Conservation (phyloP, 92 coral and sea anemone species). For the Epizoanthus ramosus region DNA sequence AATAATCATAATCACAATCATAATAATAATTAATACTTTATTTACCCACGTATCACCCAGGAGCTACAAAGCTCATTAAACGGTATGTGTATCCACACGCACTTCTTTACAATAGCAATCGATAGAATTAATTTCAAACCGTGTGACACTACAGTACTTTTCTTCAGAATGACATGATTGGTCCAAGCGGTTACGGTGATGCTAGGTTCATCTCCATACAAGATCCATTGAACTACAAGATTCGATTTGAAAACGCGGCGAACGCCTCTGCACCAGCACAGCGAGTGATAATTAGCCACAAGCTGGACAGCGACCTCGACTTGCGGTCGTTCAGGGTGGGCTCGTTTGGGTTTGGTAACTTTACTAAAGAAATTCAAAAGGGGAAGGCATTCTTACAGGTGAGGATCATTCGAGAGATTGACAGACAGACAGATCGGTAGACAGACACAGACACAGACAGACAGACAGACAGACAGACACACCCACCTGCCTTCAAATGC, state of each 20-base stretch:
- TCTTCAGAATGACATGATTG: constrained; percentile 81
- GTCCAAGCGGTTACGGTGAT: constrained; percentile 81
- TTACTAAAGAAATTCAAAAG: constrained; percentile 43
- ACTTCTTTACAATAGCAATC: too few species aligned
- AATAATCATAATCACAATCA: too few species aligned
- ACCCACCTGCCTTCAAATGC: too few species aligned
- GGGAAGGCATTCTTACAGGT: constrained; percentile 70
- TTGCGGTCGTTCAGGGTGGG: constrained; percentile 72
- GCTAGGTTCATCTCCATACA: constrained; percentile 72
- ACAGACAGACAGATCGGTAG: neutral
- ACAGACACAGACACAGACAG: neutral
- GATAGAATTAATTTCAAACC: too few species aligned
- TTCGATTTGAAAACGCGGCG: constrained; percentile 78
- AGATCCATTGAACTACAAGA: constrained; percentile 67
- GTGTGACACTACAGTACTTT: neutral
- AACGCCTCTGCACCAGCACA: constrained; percentile 90
- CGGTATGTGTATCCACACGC: too few species aligned
- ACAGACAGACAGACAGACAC: neutral
- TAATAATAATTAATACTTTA: too few species aligned
- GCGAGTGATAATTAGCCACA: constrained; percentile 66
- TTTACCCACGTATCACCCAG: too few species aligned
- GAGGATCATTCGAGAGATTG: neutral
- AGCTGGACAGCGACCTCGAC: constrained; percentile 72
- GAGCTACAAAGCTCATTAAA: too few species aligned
- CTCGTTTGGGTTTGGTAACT: constrained; percentile 79